Conservation (phyloP, 2,888 invertebrate species). For the Dryadula phaetusa region DNA sequence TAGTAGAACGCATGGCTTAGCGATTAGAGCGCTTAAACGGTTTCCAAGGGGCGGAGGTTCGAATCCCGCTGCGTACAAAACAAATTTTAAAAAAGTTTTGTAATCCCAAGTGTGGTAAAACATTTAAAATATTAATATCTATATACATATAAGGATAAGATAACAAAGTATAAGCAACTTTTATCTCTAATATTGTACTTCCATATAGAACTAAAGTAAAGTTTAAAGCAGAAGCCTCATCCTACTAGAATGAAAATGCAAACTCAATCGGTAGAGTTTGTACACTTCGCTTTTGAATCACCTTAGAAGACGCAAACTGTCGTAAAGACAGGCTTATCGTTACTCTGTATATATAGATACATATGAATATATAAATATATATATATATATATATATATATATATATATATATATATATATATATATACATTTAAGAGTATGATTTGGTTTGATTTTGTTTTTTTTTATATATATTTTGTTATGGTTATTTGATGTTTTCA, state of each 20-base stretch:
- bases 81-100: too few species aligned
- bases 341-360: background rate
- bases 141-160: background rate
- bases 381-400: background rate
- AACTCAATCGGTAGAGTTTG: conserved; percentile 44
- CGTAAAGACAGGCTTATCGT: conserved; percentile 34
- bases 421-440: too few species aligned
- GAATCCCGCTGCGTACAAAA: too few species aligned
- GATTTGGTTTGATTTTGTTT: too few species aligned
- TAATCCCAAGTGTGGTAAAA: too few species aligned
- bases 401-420: background rate
- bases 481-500: too few species aligned
- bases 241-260: conserved; percentile 46
- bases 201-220: conserved; percentile 21
- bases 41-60: too few species aligned
- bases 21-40: too few species aligned
- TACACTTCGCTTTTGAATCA: conserved; percentile 43
- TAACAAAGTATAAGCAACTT: conserved; percentile 2
- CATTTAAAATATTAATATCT: background rate
- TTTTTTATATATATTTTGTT: too few species aligned
- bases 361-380: background rate
- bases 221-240: conserved; percentile 13
- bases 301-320: conserved; percentile 32
- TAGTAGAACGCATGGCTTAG: too few species aligned
- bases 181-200: background rate